These are phyloP conservation scores for Drosophila neotestacea DNA, from an alignment of 2,888 invertebrate genomes.

Conservation along the genomic window DNA sequence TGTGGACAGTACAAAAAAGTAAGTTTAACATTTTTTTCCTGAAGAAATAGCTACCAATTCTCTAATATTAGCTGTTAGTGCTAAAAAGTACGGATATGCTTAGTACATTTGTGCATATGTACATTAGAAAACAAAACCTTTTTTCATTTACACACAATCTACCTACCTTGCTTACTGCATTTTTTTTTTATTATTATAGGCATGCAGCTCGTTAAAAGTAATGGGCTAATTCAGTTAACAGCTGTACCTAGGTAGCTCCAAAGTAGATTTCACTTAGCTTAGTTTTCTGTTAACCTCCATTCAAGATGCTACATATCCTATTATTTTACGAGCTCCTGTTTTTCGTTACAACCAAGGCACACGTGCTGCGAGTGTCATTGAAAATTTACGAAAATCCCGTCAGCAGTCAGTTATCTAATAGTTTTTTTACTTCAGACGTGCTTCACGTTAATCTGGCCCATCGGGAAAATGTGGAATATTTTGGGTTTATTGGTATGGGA, in stretches of 20 bases:
- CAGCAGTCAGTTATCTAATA: neutral
- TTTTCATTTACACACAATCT: too few species aligned
- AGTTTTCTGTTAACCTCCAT: slow-evolving; percentile 24
- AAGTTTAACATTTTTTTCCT: too few species aligned
- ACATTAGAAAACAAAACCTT: too few species aligned
- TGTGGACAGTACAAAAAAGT: too few species aligned
- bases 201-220: neutral
- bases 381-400: neutral
- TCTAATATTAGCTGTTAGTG: too few species aligned
- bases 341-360: neutral
- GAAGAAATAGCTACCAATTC: too few species aligned
- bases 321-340: slow-evolving; percentile 3
- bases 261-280: neutral
- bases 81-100: too few species aligned
- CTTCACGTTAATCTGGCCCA: slow-evolving; percentile 33
- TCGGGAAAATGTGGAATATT: slow-evolving; percentile 88
- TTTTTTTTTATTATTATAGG: too few species aligned
- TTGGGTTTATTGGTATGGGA: slow-evolving; percentile 95
- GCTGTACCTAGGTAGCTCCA: neutral
- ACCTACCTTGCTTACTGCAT: too few species aligned
- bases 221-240: neutral
- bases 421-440: slow-evolving; percentile 1
- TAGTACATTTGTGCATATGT: too few species aligned
- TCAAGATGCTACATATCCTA: slow-evolving; percentile 40
- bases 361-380: neutral